Percentiles rank a stretch among this genome's conserved stretches.
Conservation (phyloP, 1,140 invertebrate genomes). For the Pygmarrhopalites habei region DNA sequence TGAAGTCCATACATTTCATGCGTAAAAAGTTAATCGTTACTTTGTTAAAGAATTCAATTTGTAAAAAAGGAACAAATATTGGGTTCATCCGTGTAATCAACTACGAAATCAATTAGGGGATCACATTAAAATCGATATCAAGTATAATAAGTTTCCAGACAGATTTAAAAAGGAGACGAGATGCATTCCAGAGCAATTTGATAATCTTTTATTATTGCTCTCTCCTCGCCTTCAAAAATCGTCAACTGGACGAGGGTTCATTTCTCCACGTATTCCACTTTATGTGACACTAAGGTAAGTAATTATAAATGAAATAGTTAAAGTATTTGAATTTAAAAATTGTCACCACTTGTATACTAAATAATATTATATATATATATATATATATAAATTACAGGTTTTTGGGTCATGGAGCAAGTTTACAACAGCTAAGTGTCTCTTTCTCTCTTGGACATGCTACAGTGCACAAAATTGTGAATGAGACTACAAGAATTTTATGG, state of each 20-base stretch:
- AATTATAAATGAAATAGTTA: neutral
- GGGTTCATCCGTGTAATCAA: neutral
- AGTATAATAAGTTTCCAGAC: no score
- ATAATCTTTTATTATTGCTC: neutral
- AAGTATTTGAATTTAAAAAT: no score
- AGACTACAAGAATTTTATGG: constrained; percentile 1
- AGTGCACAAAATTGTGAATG: neutral
- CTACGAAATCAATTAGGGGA: neutral
- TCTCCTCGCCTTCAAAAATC: neutral
- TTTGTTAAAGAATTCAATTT: no score
- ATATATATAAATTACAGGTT: neutral
- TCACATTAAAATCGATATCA: no score
- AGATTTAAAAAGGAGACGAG: neutral
- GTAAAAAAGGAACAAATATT: no score
- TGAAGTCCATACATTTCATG: no score
- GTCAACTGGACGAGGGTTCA: neutral
- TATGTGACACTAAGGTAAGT: neutral
- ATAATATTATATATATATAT: neutral
- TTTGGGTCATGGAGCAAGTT: no score
- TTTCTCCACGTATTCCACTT: neutral
- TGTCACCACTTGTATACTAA: neutral
- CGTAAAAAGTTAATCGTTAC: no score
- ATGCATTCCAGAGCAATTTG: neutral
- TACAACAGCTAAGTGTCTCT: neutral
- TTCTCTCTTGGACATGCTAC: constrained; percentile 8